Evolutionary conservation across 1,140 invertebrate species (phyloP).

Genomic region (Helicoverpa zea): DNA sequence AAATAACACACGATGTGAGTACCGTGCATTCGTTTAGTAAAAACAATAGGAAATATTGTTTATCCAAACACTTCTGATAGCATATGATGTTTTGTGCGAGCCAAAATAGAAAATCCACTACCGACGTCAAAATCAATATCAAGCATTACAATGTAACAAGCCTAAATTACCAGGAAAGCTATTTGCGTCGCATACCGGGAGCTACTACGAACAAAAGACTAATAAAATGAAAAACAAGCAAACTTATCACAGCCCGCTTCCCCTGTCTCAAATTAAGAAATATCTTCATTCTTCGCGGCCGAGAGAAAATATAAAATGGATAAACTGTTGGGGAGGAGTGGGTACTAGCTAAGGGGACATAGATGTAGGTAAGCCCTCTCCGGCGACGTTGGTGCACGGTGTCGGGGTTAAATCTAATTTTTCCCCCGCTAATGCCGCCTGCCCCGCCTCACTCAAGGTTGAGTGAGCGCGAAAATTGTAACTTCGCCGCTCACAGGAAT

Average conservation of each 20-base stretch:
- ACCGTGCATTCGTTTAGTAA: background rate
- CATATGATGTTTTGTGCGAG: background rate
- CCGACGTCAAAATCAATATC: constrained; percentile 10
- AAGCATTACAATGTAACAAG: background rate
- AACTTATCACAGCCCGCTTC: constrained; percentile 43
- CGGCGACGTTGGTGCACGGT: constrained; percentile 54
- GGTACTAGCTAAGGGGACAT: constrained; percentile 62
- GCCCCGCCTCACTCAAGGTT: constrained; percentile 69
- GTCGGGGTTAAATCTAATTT: constrained; percentile 84
- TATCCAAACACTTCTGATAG: background rate
- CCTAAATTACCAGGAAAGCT: constrained; percentile 3
- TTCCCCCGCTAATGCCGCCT: constrained; percentile 75
- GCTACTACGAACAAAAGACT: background rate
- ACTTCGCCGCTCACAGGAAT: constrained; percentile 61
- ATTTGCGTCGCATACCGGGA: background rate
- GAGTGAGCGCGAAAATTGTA: constrained; percentile 81
- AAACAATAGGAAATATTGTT: background rate
- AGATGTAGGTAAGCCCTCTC: constrained; percentile 67
- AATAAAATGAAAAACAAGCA: constrained; percentile 16
- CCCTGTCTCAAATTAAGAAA: constrained; percentile 61
- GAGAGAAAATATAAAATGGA: constrained; percentile 72
- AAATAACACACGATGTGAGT: background rate
- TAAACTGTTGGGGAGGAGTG: constrained; percentile 71
- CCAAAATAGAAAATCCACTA: background rate
- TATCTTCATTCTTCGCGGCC: constrained; percentile 58